Evolutionary conservation across 2,888 invertebrate genomes (phyloP).

Genomic region (Drosophila lutescens): DNA sequence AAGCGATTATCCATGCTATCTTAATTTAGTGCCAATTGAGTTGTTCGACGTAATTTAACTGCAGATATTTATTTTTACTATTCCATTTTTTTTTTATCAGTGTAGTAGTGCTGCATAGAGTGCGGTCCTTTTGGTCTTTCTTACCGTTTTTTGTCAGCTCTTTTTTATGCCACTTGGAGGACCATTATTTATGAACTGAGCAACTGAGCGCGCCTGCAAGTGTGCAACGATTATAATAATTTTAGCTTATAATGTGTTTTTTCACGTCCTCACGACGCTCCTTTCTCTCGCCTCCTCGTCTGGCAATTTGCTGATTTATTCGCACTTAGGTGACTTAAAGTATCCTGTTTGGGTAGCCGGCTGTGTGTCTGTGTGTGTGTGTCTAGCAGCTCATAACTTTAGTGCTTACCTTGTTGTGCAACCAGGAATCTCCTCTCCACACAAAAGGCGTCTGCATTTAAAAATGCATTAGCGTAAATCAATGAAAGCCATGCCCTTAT

Average conservation of each 20-base stretch:
- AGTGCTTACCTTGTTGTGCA: slow-evolving; percentile 43
- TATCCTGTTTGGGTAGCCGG: slow-evolving; percentile 47
- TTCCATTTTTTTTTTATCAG: no score
- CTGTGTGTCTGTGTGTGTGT: slow-evolving; percentile 29
- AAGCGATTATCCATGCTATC: background rate
- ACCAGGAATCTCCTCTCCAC: background rate
- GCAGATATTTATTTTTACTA: no score
- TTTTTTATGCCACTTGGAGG: slow-evolving; percentile 29
- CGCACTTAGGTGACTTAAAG: slow-evolving; percentile 69
- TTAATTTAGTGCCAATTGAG: background rate
- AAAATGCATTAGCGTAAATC: slow-evolving; percentile 70
- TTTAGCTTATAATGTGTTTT: slow-evolving; percentile 66
- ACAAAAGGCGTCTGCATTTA: slow-evolving; percentile 48
- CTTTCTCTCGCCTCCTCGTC: slow-evolving; percentile 15
- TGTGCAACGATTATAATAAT: slow-evolving; percentile 67
- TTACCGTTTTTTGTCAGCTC: background rate
- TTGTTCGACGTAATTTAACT: background rate
- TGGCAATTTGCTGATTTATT: slow-evolving; percentile 68
- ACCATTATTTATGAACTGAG: slow-evolving; percentile 61
- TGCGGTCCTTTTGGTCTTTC: background rate
- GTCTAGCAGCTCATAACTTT: slow-evolving; percentile 57
- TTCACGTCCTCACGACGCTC: slow-evolving; percentile 7
- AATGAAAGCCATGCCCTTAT: slow-evolving; percentile 56
- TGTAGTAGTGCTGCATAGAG: background rate
- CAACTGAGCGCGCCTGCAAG: slow-evolving; percentile 62